Evolutionary conservation across 2,888 invertebrate genomes (phyloP), one percentile per base, ranked within the genome.

Genomic region (Acanthosepion esculentum): DNA sequence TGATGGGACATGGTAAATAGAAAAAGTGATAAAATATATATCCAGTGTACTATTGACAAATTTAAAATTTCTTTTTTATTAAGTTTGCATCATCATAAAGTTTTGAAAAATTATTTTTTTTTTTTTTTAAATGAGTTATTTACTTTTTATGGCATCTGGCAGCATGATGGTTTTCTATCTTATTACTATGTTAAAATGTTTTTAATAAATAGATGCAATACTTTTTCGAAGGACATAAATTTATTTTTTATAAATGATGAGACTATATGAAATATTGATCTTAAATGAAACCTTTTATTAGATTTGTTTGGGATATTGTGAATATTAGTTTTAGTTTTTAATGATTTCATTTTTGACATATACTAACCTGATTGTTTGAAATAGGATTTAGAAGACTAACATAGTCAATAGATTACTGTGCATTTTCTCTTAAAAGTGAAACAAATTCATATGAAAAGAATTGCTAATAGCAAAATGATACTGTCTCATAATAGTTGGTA

Each of bases 341-440:
- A 23, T 64, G 64, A 64, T 64, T 64, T 64, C 26, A n/a, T n/a
- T 78, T 78, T 78, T 6, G n/a, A 29, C 29, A 8, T n/a, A 29
- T 78, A 78, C 78, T 78, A 78, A 78, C 78, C n/a, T n/a, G 29
- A n/a, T 78, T n/a, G 78, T 78, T 78, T 78, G 78, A 78, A 78
- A n/a, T 78, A 29, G n/a, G 78, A 78, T 78, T n/a, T 78, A 78
- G 78, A 64, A 8, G n/a, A 78, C 78, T 78, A 78, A 78, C 78
- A 29, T 10, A 55, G 55, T 55, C 20, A 55, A 55, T 55, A 78
- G 78, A 78, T 41, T 41, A 78, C 18, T n/a, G 8, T 78, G 78
- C 29, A 78, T 78, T 78, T 41, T 78, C 29, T 78, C n/a, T n/a
- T 8, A 78, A n/a, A 64, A 64, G 23, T 8, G 50, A 50, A 50